Evolutionary conservation across 53 echinoderm and acorn worm species (phyloP), one percentile per base, ranked within the genome.

Genomic region (Actinopyga echinites): DNA sequence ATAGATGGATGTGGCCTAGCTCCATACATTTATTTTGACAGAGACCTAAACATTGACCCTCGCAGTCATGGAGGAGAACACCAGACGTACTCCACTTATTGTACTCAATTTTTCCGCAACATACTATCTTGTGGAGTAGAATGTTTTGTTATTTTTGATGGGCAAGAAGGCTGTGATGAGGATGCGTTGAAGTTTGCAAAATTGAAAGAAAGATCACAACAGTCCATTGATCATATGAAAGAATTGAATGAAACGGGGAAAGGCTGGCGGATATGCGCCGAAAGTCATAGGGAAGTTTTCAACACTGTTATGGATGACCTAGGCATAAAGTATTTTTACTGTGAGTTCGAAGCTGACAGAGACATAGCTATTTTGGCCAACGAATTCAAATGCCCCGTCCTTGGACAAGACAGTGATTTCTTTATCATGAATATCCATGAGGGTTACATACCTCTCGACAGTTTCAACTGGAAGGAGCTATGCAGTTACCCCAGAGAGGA

Each of bases 361-460:
- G 93, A 93, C 33, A 89, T 91, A 30, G 89, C 87, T 23, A 68
- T 84, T 1, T 61, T 96, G n/a, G n/a, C n/a, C n/a, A n/a, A n/a
- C n/a, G n/a, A n/a, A n/a, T n/a, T n/a, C n/a, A n/a, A n/a, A n/a
- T n/a, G n/a, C n/a, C n/a, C n/a, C n/a, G n/a, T n/a, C n/a, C n/a
- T n/a, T n/a, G n/a, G n/a, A n/a, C n/a, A 88, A 35, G 96, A 96
- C 65, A 96, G 96, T 44, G 96, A 96, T 65, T 96, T 96, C 88
- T 91, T 81, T n/a, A n/a, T n/a, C n/a, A n/a, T n/a, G n/a, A n/a
- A n/a, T n/a, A n/a, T n/a, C n/a, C n/a, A n/a, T n/a, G n/a, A n/a
- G n/a, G n/a, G n/a, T n/a, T n/a, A n/a, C n/a, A n/a, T n/a, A n/a
- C n/a, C n/a, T n/a, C n/a, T n/a, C n/a, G n/a, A n/a, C n/a, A n/a